Base-by-base conservation (phyloP, 2,888 invertebrate genomes). In the Parnassius apollo region DNA sequence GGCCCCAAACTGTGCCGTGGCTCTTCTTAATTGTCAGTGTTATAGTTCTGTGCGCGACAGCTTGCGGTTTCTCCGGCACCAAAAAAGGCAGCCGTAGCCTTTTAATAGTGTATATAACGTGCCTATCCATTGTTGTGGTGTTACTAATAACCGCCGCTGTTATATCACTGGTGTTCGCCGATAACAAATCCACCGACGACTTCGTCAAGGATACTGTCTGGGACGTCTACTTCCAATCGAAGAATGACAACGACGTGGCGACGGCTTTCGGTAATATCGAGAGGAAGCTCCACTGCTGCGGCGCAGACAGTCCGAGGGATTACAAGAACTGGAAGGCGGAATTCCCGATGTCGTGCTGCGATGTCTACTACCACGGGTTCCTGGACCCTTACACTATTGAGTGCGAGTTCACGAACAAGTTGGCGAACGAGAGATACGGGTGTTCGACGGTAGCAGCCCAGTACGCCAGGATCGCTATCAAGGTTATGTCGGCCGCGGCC, bases 1-100 rank as follows among this genome's bases (percentile, higher is more conserved):
- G 89, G 90, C 88, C 90, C 0, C 91, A 91, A 69, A 88, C 85
- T 0, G 77, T 89, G 0, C 91, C 91, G 0, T 91, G 91, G 91
- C 73, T 91, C 64, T 91, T 90, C 64, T 78, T 90, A 44, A 65
- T 88, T 1, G 79, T 81, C 35, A 83, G 83, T 2, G 63, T 88
- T 1, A 72, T 88, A n/a, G 79, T 85, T 12, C 66, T 90, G 7
- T 76, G 77, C 56, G 83, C 82, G 0, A 80, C 85, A 1, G 73
- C 77, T 59, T 88, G 88, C 68, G 91, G 90, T 2, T 85, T 85
- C 58, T 71, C 78, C 57, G 84, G 88, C 48, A 82, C 84, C 0
- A 83, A 68, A 64, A 86, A 80, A 66, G 77, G 72, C 59, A 86
- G 76, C 65, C 78, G 75, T 9, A 76, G 83, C 0, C 48, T 89